These are phyloP conservation scores for Hesperophylax magnus DNA, from an alignment of 1,140 invertebrate genomes.

Conservation along the genomic window DNA sequence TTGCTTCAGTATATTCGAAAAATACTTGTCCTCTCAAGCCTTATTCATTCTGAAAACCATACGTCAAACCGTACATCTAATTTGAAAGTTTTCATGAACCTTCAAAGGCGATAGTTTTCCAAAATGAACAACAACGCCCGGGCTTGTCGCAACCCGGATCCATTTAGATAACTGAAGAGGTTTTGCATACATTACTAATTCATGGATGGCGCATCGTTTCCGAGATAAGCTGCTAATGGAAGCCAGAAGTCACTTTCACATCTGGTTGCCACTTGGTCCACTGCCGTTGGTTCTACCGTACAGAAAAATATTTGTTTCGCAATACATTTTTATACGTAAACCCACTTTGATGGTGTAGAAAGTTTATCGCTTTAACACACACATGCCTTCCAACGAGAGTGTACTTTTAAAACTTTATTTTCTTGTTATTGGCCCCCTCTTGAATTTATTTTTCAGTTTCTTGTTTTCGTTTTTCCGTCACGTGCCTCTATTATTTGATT, in stretches of 20 bases:
- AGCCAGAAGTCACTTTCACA: conserved; percentile 39
- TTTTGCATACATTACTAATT: conserved; percentile 38
- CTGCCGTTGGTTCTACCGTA: neutral
- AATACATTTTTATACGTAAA: conserved; percentile 39
- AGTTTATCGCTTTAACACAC: conserved; percentile 12
- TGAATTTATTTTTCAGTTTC: too few relatives aligned
- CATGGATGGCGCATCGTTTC: conserved; percentile 26
- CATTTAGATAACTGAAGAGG: conserved; percentile 5
- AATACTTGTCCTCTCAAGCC: too few relatives aligned
- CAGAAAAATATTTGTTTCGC: conserved; percentile 36
- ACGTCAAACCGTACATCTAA: too few relatives aligned
- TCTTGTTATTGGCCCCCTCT: too few relatives aligned
- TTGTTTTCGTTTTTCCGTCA: too few relatives aligned
- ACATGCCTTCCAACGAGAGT: neutral
- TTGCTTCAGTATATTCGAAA: too few relatives aligned
- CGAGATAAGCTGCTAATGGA: conserved; percentile 29
- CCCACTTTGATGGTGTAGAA: conserved; percentile 20
- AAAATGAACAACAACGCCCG: conserved; percentile 2
- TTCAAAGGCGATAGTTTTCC: neutral
- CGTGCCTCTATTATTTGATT: too few relatives aligned
- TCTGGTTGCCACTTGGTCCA: conserved; percentile 25
- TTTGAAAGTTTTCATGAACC: neutral
- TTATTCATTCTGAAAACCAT: too few relatives aligned
- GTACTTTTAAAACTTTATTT: too few relatives aligned
- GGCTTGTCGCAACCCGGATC: conserved; percentile 22